These are phyloP conservation scores for Chelon auratus DNA, from an alignment of 2,797 vertebrate genomes.

Conservation along the genomic window DNA sequence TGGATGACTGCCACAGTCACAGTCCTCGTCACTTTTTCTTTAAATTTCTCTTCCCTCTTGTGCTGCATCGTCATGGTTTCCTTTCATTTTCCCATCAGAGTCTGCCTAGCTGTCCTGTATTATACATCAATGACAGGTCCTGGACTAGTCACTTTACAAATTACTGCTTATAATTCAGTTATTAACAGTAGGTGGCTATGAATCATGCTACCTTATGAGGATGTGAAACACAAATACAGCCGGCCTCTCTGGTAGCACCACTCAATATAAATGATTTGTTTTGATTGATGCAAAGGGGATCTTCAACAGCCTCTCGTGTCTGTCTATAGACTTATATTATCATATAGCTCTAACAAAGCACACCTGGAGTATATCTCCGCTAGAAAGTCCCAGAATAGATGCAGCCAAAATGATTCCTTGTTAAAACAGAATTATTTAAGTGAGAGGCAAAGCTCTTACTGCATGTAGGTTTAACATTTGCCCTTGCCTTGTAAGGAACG, in stretches of 20 bases:
- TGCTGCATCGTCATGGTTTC: constrained; percentile 55
- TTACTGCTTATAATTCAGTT: constrained; percentile 15
- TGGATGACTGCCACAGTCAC: constrained; percentile 32
- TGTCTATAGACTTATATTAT: constrained; percentile 24
- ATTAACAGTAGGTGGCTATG: not conserved
- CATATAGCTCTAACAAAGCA: constrained; percentile 10
- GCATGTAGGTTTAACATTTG: constrained; percentile 6
- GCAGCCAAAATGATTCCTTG: not conserved
- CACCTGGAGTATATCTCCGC: not conserved
- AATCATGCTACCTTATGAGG: not conserved
- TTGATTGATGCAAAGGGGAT: constrained; percentile 26
- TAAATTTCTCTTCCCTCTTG: constrained; percentile 29
- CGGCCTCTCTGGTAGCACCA: constrained; percentile 11
- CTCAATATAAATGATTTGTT: constrained; percentile 17
- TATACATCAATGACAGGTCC: constrained; percentile 31
- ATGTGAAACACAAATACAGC: constrained; percentile 7
- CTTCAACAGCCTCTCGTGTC: constrained; percentile 27
- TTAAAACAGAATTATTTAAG: constrained; percentile 15
- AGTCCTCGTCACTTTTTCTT: constrained; percentile 39
- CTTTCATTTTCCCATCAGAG: constrained; percentile 50
- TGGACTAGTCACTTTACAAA: constrained; percentile 17
- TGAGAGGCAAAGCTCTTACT: constrained; percentile 5
- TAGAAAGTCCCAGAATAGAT: constrained; percentile 8
- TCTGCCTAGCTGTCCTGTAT: constrained; percentile 27
- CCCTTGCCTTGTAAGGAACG: not conserved